Evolutionary conservation across 1,140 invertebrate species (phyloP), one percentile per base, ranked within the genome.

Genomic region (Aleiodes sp.): DNA sequence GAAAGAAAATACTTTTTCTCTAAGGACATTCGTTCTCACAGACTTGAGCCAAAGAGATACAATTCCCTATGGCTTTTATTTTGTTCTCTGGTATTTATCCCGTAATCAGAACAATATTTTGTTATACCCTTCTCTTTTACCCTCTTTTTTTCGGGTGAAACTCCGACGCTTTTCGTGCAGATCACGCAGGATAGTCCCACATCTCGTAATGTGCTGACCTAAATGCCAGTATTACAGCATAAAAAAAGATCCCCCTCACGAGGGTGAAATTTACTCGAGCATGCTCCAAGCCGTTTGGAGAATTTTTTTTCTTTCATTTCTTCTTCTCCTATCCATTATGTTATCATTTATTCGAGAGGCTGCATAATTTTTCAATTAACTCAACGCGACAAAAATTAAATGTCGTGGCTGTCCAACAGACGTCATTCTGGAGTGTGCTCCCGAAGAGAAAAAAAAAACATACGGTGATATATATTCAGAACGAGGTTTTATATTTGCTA

Each of bases 281-380:
- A n/a, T n/a, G n/a, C n/a, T n/a, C n/a, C n/a, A n/a, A n/a, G 7
- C 19, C 46, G 10, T 7, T 24, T 52, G 19, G 21, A 24, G 46
- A 52, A 24, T 52, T 52, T 24, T 52, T 52, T 24, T n/a, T n/a
- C n/a, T n/a, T n/a, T n/a, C n/a, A n/a, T n/a, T n/a, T 4, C 21
- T 10, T 10, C 31, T 10, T 35, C 4, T 24, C 46, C 19, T 21
- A 41, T 4, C 46, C 21, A 21, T 52, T 52, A 24, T 24, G 26
- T 21, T 12, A 24, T 52, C 46, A 52, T 52, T 52, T 24, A 52
- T 26, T 10, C 46, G 16, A 52, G 39, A 43, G 46, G 46, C 46
- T 52, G 46, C 46, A 52, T 52, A 52, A 52, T 52, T 52, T 52
- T 52, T 52, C 46, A 52, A 52, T 52, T 52, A 52, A 52, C 46